Evolutionary conservation across 1,140 invertebrate species (phyloP), one percentile per base, ranked within the genome.

Genomic region (Eurosta solidaginis): DNA sequence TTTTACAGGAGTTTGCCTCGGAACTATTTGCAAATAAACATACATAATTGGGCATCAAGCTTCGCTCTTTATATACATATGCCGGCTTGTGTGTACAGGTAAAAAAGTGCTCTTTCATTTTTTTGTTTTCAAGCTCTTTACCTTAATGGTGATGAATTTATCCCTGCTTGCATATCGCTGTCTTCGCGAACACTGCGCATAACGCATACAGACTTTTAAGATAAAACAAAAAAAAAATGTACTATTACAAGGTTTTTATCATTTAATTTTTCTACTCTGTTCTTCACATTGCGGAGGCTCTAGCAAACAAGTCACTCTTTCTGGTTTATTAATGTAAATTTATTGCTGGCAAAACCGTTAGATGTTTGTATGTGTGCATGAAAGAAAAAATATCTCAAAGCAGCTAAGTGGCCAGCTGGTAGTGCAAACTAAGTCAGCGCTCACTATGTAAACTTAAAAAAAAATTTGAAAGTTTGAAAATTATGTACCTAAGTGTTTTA

Each of bases 111-210:
- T n/a, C n/a, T n/a, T n/a, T n/a, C 20, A 50, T 42, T n/a, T 77
- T 22, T 44, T 9, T 47, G 76, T 33, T 74, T 33, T 6, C 25
- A 12, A 12, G 2, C 42, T 22, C 42, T 45, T 42, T 27, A 47
- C 44, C 45, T 36, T 84, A 83, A 74, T 74, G 63, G 63, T 84
- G 84, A 86, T 81, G 83, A 83, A 84, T 84, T 84, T 85, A 82
- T 81, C 76, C 81, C 78, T 86, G 82, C 86, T 86, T 86, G 84
- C 83, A 86, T 86, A 86, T 86, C 79, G 85, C 85, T 86, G 84
- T 80, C 81, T 82, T 82, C 82, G 83, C 79, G 79, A 79, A 83
- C 78, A 81, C 79, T 81, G 82, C 80, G 78, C 80, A 80, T 68
- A 76, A 79, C 78, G 77, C 81, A 79, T 74, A 68, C 78, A 77